These are phyloP conservation scores for Silurus asotus DNA, from an alignment of 2,113 vertebrate species.

Conservation along the genomic window DNA sequence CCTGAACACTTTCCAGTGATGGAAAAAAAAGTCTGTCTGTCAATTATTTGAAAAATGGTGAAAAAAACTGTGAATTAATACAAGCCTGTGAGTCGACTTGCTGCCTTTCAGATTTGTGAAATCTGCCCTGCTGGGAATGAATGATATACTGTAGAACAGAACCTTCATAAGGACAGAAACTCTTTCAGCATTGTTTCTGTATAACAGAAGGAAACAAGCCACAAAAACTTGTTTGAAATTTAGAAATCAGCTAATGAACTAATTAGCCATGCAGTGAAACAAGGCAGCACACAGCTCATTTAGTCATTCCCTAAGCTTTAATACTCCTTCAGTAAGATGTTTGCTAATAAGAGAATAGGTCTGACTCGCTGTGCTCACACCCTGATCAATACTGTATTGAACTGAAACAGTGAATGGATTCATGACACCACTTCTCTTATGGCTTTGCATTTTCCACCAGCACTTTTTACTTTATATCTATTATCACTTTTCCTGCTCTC, in stretches of 20 bases:
- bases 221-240: not conserved
- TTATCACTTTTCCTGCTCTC: not conserved
- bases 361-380: slow-evolving; percentile 56
- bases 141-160: not conserved
- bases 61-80: not conserved
- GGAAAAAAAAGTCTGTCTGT: not conserved
- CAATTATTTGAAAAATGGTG: not conserved
- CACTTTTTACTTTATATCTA: not conserved
- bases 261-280: slow-evolving; percentile 30
- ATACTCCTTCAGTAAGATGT: slow-evolving; percentile 64
- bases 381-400: slow-evolving; percentile 77
- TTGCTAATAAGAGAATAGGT: slow-evolving; percentile 75
- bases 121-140: not conserved
- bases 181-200: not conserved
- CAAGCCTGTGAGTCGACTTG: not conserved
- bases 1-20: not conserved
- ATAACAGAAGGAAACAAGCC: not conserved
- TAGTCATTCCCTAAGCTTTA: slow-evolving; percentile 43
- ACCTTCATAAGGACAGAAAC: not conserved
- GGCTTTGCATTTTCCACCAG: slow-evolving; percentile 25
- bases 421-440: slow-evolving; percentile 62
- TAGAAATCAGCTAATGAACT: not conserved
- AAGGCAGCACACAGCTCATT: slow-evolving; percentile 28
- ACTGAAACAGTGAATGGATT: slow-evolving; percentile 64
- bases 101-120: not conserved